These are phyloP conservation scores for Tetraodon nigroviridis DNA, from an alignment of 2,113 vertebrate genomes.

Conservation along the genomic window DNA sequence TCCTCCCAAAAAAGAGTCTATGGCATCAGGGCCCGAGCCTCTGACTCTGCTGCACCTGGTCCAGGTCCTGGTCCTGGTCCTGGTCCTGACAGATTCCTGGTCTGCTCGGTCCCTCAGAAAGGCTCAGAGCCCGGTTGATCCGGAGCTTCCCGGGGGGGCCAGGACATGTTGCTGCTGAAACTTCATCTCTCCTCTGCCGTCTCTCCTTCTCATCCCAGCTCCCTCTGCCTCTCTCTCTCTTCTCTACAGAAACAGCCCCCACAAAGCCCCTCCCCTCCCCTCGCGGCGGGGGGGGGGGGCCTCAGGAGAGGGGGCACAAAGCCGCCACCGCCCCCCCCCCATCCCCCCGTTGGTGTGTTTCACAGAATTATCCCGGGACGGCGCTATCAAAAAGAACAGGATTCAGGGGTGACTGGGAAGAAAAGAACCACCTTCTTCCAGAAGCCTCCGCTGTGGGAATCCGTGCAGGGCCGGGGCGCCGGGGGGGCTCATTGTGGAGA, in stretches of 20 bases:
- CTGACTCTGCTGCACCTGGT: no score
- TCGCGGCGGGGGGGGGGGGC: no score
- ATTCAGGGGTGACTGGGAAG: background rate
- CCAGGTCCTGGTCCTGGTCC: no score
- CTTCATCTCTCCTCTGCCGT: slow-evolving; percentile 54
- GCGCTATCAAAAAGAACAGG: slow-evolving; percentile 26
- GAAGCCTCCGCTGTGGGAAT: background rate
- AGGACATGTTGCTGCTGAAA: slow-evolving; percentile 52
- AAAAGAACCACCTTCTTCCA: background rate
- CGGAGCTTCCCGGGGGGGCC: slow-evolving; percentile 5
- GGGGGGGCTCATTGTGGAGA: background rate
- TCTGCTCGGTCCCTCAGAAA: no score
- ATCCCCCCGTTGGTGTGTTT: slow-evolving; percentile 12
- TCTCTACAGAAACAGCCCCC: slow-evolving; percentile 64
- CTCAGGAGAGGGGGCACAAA: slow-evolving; percentile 47
- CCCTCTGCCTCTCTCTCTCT: slow-evolving; percentile 37
- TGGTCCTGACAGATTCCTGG: no score
- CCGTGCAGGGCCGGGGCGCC: background rate
- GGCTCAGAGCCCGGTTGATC: no score
- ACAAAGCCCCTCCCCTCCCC: slow-evolving; percentile 61
- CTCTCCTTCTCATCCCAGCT: slow-evolving; percentile 30
- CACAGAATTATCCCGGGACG: slow-evolving; percentile 24
- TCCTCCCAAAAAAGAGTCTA: no score
- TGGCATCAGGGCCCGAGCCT: no score
- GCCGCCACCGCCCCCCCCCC: slow-evolving; percentile 37